Evolutionary conservation across 2,888 invertebrate genomes (phyloP), one percentile per base, ranked within the genome.

Genomic region (Latheticus oryzae): DNA sequence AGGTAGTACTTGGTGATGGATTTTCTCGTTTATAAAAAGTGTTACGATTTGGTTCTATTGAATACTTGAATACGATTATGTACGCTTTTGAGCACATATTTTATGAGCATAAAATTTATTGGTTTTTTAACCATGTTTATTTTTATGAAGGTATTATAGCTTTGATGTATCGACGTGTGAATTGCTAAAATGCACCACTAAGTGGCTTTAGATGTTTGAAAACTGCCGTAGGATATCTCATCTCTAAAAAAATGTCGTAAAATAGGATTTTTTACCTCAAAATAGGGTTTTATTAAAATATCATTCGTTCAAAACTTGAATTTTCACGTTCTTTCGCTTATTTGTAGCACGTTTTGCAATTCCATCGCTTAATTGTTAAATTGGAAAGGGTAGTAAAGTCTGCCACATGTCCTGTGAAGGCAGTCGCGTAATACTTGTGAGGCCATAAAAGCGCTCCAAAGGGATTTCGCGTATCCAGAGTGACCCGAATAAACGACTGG

Each of bases 401-500:
- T 19, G 57, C 53, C 57, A 58, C 60, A 62, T 64, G 60, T 64
- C 58, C 60, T 57, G 53, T 64, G 59, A 60, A 62, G 53, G 58
- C 62, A 58, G 56, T 62, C 55, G 51, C 48, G 52, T 62, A 60
- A 62, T 60, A 58, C 57, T 60, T 55, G 62, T 50, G 56, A 53
- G 38, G 52, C 62, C 42, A 55, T 64, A 62, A 64, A 64, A 64
- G 54, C 51, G 56, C 48, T 60, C 59, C 62, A 16, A 30, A 40
- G 64, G 60, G 62, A 64, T 62, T 64, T 57, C 30, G 59, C 54
- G 55, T 62, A 60, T 58, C 58, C 60, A 56, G 45, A 58, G 42
- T 58, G 62, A 59, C 60, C 60, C 58, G 56, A 52, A 62, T 64
- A 62, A 60, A 62, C 50, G 61, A 55, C 58, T 58, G 50, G 51